A percentile compares a stretch with the other conserved stretches of the same genome.
These are phyloP conservation scores for Tanytarsus gracilentus DNA, from an alignment of 2,888 invertebrate species.

Conservation along the genomic window DNA sequence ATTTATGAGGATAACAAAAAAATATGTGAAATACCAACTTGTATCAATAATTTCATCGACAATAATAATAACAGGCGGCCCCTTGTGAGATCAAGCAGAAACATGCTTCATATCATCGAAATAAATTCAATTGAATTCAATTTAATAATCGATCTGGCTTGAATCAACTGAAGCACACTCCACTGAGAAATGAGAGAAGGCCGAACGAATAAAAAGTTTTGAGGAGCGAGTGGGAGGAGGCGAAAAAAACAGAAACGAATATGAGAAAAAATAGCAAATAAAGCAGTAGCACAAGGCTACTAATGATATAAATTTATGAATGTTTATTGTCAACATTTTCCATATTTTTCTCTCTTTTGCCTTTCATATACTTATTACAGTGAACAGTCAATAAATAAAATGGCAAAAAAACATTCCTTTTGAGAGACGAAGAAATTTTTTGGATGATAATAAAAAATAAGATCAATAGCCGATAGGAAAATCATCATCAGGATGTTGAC, in stretches of 20 bases:
- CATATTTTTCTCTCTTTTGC: not conserved
- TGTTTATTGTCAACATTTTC: constrained; percentile 9
- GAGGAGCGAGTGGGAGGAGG: not conserved
- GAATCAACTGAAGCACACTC: not conserved
- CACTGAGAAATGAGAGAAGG: not conserved
- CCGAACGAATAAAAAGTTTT: not conserved
- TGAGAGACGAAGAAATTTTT: not conserved
- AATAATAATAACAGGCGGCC: too few species aligned
- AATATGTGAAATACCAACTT: too few species aligned
- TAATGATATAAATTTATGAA: constrained; percentile 17
- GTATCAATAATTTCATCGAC: too few species aligned
- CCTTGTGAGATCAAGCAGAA: constrained; percentile 1
- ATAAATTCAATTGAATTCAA: constrained; percentile 12
- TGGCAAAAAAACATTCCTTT: not conserved
- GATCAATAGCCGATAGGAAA: constrained; percentile 23
- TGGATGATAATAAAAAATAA: constrained; percentile 5
- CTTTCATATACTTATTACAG: not conserved
- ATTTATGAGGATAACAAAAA: too few species aligned
- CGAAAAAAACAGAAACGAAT: not conserved
- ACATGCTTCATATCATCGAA: not conserved
- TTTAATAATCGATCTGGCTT: constrained; percentile 15
- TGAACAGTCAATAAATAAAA: constrained; percentile 17
- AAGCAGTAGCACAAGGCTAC: not conserved
- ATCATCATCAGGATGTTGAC: constrained; percentile 20
- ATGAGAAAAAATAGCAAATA: not conserved